These are phyloP conservation scores for Nezara viridula DNA, from an alignment of 2,888 invertebrate genomes.

Conservation along the genomic window DNA sequence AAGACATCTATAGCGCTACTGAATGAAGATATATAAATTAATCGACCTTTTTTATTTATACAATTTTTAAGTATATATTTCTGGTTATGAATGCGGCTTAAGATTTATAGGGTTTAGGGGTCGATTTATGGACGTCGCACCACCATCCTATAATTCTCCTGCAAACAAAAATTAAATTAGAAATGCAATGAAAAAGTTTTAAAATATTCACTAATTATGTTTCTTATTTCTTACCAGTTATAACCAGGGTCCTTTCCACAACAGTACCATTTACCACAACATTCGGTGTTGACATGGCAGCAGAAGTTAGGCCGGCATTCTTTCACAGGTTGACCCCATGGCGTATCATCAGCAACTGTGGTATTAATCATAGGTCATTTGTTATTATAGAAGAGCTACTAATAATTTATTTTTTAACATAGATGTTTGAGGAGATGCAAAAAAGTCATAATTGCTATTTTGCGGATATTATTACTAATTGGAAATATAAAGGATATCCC, in stretches of 20 bases:
- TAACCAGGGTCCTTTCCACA: not conserved
- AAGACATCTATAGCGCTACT: no score
- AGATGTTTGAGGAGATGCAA: no score
- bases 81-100: not conserved
- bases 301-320: not conserved
- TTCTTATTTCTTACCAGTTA: not conserved
- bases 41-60: not conserved
- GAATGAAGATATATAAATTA: no score
- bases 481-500: no score
- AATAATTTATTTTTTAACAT: no score
- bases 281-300: not conserved
- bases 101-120: not conserved
- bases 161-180: not conserved
- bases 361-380: not conserved
- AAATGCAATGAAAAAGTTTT: not conserved
- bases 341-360: not conserved
- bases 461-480: no score
- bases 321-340: not conserved
- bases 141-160: not conserved
- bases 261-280: not conserved
- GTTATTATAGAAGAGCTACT: no score
- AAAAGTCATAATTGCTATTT: no score
- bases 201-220: not conserved
- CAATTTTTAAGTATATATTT: not conserved
- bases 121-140: not conserved